These are phyloP conservation scores for Saturnia pavonia DNA, from an alignment of 2,888 invertebrate genomes.

Conservation along the genomic window DNA sequence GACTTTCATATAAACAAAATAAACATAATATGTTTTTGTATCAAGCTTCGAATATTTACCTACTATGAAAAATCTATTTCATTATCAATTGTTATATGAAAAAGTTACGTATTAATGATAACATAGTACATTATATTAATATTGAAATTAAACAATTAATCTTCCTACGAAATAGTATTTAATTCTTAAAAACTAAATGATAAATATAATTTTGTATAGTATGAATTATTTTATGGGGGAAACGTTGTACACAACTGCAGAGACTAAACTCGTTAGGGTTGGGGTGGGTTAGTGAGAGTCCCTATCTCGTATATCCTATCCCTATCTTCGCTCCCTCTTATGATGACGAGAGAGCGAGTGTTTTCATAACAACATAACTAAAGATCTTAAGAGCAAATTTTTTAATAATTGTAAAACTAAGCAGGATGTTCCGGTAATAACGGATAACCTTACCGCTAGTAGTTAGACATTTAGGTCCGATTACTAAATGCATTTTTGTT, in stretches of 20 bases:
- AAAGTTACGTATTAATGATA: background rate
- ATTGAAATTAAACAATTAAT: background rate
- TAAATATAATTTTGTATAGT: background rate
- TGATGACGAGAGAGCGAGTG: constrained; percentile 34
- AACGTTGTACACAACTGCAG: constrained; percentile 11
- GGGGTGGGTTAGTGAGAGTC: constrained; percentile 53
- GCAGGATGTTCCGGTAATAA: too few species aligned
- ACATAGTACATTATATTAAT: background rate
- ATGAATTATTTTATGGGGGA: background rate
- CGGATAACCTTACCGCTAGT: too few species aligned
- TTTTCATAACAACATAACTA: constrained; percentile 47
- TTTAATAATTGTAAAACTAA: too few species aligned
- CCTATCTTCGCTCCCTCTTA: constrained; percentile 6
- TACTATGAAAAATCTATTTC: too few species aligned
- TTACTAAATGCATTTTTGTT: too few species aligned
- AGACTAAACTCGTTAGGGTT: constrained; percentile 41
- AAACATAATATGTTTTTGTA: too few species aligned
- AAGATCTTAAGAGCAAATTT: too few species aligned
- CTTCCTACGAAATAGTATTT: background rate
- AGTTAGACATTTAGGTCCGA: too few species aligned
- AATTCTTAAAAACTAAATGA: background rate
- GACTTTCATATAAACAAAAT: too few species aligned
- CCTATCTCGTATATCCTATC: background rate
- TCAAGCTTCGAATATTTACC: too few species aligned
- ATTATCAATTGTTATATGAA: too few species aligned